Evolutionary conservation across 2,888 invertebrate genomes (phyloP).

Genomic region (Acrobasis consociella): DNA sequence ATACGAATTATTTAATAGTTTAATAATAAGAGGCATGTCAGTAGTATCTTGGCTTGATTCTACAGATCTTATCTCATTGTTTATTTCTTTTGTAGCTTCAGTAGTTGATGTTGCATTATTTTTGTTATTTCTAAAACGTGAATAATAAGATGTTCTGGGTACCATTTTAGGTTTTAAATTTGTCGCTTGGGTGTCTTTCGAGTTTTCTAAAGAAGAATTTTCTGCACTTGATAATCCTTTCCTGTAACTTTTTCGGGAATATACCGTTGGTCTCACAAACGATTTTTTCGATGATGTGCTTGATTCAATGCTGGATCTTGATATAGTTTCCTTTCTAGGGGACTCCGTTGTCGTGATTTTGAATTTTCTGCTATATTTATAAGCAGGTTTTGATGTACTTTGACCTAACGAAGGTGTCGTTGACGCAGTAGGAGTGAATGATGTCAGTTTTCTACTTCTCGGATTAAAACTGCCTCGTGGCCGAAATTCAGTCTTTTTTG

Average conservation of each 20-base stretch:
- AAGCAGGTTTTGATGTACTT: conserved; percentile 50
- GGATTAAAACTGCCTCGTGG: conserved; percentile 57
- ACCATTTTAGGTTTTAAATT: conserved; percentile 45
- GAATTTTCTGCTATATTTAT: conserved; percentile 68
- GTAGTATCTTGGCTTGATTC: conserved; percentile 51
- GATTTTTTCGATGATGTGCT: conserved; percentile 53
- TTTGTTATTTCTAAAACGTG: conserved; percentile 53
- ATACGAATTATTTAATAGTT: conserved; percentile 52
- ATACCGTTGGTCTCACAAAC: conserved; percentile 54
- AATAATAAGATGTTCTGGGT: conserved; percentile 68
- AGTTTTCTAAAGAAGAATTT: conserved; percentile 37
- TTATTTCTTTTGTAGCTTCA: conserved; percentile 35
- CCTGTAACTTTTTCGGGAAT: conserved; percentile 54
- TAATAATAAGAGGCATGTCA: conserved; percentile 63
- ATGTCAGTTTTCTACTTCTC: conserved; percentile 55
- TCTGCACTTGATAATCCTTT: conserved; percentile 44
- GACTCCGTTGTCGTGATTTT: conserved; percentile 56
- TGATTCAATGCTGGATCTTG: conserved; percentile 48
- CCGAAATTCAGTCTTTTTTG: conserved; percentile 51
- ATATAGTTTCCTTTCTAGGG: conserved; percentile 43
- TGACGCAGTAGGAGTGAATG: conserved; percentile 47
- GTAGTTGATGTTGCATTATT: conserved; percentile 42
- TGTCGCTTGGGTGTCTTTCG: conserved; percentile 34
- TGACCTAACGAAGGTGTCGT: conserved; percentile 35
- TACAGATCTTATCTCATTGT: conserved; percentile 31